phyloP scores from a whole-genome alignment of 1,140 invertebrate genomes.

The Plutomurus gul region DNA sequence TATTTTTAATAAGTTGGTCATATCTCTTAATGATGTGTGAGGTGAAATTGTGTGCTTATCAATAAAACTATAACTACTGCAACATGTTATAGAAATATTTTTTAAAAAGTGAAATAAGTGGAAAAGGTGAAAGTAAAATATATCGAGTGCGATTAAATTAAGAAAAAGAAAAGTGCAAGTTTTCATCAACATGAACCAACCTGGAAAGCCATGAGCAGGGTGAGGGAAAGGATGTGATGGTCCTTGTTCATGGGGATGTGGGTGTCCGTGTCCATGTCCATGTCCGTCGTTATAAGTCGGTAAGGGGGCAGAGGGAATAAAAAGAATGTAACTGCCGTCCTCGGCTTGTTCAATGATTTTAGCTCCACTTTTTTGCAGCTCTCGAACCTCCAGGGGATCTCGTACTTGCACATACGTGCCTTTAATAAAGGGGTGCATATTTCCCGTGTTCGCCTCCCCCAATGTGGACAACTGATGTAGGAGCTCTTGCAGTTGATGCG shows the following conservation, averaged over 20 bases:
- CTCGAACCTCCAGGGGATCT: slow-evolving; percentile 38
- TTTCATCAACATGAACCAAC: slow-evolving; percentile 23
- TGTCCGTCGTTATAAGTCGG: slow-evolving; percentile 8
- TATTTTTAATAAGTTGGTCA: too few species aligned
- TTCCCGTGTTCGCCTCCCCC: slow-evolving; percentile 20
- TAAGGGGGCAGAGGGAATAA: slow-evolving; percentile 44
- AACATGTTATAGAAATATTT: too few species aligned
- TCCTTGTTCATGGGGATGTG: neutral
- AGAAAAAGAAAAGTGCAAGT: slow-evolving; percentile 1
- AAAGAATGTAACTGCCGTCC: slow-evolving; percentile 50
- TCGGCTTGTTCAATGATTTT: slow-evolving; percentile 50
- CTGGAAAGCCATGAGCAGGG: slow-evolving; percentile 31
- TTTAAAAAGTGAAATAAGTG: neutral
- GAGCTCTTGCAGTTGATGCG: slow-evolving; percentile 49
- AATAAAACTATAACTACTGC: neutral
- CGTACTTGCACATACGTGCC: slow-evolving; percentile 47
- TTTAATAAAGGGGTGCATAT: slow-evolving; percentile 33
- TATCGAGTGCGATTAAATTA: neutral
- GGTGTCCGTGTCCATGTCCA: slow-evolving; percentile 11
- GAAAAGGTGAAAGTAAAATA: neutral
- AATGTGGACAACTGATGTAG: slow-evolving; percentile 49
- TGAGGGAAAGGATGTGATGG: neutral
- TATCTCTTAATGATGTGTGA: too few species aligned
- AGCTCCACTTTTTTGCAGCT: slow-evolving; percentile 47
- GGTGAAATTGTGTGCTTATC: too few species aligned